These are phyloP conservation scores for Fissipunctia ypsillon DNA, from an alignment of 2,888 invertebrate species.

Conservation along the genomic window DNA sequence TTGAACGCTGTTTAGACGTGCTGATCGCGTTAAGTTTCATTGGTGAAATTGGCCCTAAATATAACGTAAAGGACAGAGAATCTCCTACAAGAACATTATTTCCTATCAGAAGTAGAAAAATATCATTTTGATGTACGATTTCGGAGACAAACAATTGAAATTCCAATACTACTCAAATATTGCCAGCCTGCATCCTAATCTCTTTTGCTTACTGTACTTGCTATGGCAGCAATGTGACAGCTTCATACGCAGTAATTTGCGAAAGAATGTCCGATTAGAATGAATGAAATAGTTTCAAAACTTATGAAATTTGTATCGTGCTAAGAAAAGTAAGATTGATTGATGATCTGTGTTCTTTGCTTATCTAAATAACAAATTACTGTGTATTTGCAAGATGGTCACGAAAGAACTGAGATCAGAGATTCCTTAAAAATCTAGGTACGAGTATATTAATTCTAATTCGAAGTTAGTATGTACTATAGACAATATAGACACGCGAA, in stretches of 20 bases:
- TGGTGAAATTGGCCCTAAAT: too few relatives aligned
- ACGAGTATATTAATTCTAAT: too few relatives aligned
- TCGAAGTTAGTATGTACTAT: too few relatives aligned
- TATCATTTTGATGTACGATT: not conserved
- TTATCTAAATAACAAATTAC: not conserved
- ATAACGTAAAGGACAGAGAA: not conserved
- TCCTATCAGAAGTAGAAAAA: not conserved
- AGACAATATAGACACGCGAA: too few relatives aligned
- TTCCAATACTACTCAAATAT: not conserved
- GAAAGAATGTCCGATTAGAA: slow-evolving; percentile 18
- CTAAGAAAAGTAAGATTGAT: not conserved
- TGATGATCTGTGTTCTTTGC: not conserved
- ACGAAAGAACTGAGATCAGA: too few relatives aligned
- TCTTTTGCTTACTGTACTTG: slow-evolving; percentile 10
- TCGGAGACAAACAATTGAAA: fast-evolving
- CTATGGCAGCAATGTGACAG: slow-evolving; percentile 13
- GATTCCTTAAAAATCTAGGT: too few relatives aligned
- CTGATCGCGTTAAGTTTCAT: too few relatives aligned
- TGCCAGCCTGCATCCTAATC: not conserved
- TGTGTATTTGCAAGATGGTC: too few relatives aligned
- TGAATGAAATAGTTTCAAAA: slow-evolving; percentile 29
- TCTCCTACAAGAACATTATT: not conserved
- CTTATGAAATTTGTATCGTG: slow-evolving; percentile 10
- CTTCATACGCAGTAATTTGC: slow-evolving; percentile 16
- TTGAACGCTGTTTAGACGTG: too few relatives aligned